Percentiles rank a stretch among this genome's conserved stretches.
phyloP scores from a whole-genome alignment of 2,888 invertebrate genomes.

The Acronicta leporina region DNA sequence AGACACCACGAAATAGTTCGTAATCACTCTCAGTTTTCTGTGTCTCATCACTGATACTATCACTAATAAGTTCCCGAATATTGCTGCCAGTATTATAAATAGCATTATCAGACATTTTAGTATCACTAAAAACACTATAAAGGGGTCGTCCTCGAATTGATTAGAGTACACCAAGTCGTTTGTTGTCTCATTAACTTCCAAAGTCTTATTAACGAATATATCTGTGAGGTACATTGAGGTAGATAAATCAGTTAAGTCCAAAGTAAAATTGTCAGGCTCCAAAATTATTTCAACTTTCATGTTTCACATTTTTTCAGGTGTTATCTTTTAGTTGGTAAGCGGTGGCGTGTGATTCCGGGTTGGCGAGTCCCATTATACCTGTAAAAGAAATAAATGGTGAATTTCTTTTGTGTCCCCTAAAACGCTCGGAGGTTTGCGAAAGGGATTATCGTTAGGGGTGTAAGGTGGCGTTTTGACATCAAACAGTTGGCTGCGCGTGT shows the following conservation, averaged over 20 bases:
- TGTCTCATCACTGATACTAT: slow-evolving; percentile 94
- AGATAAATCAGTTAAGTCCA: slow-evolving; percentile 77
- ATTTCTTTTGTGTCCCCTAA: slow-evolving; percentile 41
- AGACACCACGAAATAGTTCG: slow-evolving; percentile 98
- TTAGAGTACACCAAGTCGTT: slow-evolving; percentile 78
- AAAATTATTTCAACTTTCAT: slow-evolving; percentile 78
- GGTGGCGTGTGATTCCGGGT: slow-evolving; percentile 32
- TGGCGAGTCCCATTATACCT: slow-evolving; percentile 58
- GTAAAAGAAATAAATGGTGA: slow-evolving; percentile 52
- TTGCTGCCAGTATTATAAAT: slow-evolving; percentile 95
- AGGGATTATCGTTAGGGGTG: slow-evolving; percentile 34
- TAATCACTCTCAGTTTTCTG: slow-evolving; percentile 93
- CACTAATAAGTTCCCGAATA: slow-evolving; percentile 96
- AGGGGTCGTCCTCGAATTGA: slow-evolving; percentile 79
- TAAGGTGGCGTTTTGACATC: slow-evolving; percentile 38
- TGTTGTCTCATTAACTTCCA: slow-evolving; percentile 76
- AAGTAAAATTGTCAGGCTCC: slow-evolving; percentile 74
- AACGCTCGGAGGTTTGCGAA: slow-evolving; percentile 26
- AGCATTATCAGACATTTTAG: slow-evolving; percentile 95
- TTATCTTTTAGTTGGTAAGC: slow-evolving; percentile 68
- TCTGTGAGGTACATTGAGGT: slow-evolving; percentile 86
- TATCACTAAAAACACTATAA: slow-evolving; percentile 90
- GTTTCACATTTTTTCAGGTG: slow-evolving; percentile 74
- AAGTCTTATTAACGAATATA: slow-evolving; percentile 72
- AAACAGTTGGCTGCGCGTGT: slow-evolving; percentile 41